Conservation (phyloP, 2,113 vertebrate genomes). For the Labeo rohita region DNA sequence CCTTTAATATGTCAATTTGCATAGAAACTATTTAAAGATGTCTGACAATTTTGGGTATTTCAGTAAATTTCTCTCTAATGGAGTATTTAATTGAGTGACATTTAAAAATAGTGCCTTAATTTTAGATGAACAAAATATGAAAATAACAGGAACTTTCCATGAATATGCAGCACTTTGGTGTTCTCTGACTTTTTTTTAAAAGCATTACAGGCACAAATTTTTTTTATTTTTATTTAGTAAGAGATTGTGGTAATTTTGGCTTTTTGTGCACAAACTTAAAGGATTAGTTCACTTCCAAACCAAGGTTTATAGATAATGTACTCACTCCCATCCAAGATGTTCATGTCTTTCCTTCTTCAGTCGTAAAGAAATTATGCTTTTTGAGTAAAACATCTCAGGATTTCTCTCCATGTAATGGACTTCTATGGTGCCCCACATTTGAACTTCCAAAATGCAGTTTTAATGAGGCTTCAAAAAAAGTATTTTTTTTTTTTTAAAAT, state of each 20-base stretch:
- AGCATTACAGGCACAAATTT: neutral
- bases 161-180: neutral
- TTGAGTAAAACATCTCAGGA: too few species aligned
- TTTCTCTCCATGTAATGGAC: too few species aligned
- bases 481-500: too few species aligned
- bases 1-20: neutral
- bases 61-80: neutral
- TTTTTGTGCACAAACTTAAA: neutral
- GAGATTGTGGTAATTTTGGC: neutral
- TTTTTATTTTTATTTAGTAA: neutral
- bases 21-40: neutral
- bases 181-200: neutral
- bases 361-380: too few species aligned
- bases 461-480: too few species aligned
- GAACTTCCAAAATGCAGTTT: too few species aligned
- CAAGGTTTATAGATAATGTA: too few species aligned
- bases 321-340: too few species aligned
- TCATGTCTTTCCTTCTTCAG: too few species aligned
- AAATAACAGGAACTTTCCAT: neutral
- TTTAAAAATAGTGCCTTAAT: neutral
- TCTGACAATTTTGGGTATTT: neutral
- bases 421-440: too few species aligned
- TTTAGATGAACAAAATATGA: neutral
- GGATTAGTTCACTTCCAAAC: too few species aligned
- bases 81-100: neutral